These are phyloP conservation scores for Ophthalmolycus amberensis DNA, from an alignment of 2,113 vertebrate genomes.

Conservation along the genomic window DNA sequence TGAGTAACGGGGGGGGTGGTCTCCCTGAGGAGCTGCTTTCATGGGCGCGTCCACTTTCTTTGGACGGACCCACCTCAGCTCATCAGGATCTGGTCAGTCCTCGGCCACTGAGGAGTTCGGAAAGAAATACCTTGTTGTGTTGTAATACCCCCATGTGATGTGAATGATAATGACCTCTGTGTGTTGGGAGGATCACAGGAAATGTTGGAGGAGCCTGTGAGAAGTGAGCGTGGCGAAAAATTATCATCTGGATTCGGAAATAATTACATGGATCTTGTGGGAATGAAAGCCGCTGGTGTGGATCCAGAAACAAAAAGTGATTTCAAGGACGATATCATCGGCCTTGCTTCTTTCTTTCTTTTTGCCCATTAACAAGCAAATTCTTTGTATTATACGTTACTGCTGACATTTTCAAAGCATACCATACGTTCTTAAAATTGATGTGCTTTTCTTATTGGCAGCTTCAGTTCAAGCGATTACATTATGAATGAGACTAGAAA, in stretches of 20 bases:
- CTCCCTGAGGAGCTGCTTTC: constrained; percentile 59
- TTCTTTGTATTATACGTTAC: background rate
- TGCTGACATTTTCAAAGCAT: constrained; percentile 5
- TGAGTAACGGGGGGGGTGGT: constrained; percentile 58
- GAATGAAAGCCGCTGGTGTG: constrained; percentile 28
- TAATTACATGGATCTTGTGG: constrained; percentile 31
- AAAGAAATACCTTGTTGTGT: constrained; percentile 51
- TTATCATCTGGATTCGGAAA: constrained; percentile 32
- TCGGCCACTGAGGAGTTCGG: constrained; percentile 49
- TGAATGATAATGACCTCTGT: constrained; percentile 48
- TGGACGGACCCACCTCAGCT: constrained; percentile 50
- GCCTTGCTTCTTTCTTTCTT: background rate
- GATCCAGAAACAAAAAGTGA: constrained; percentile 17
- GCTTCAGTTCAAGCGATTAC: background rate
- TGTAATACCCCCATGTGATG: constrained; percentile 38
- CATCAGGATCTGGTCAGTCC: constrained; percentile 67
- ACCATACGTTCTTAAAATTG: background rate
- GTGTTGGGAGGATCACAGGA: constrained; percentile 56
- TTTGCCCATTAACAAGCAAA: constrained; percentile 1
- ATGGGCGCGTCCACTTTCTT: constrained; percentile 57
- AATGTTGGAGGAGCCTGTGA: constrained; percentile 25
- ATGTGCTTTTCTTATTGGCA: constrained; percentile 2
- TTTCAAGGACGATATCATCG: background rate
- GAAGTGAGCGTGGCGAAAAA: constrained; percentile 29
- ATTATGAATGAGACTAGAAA: background rate